Conservation (phyloP, 2,888 invertebrate genomes). For the Patella ulyssiponensis region DNA sequence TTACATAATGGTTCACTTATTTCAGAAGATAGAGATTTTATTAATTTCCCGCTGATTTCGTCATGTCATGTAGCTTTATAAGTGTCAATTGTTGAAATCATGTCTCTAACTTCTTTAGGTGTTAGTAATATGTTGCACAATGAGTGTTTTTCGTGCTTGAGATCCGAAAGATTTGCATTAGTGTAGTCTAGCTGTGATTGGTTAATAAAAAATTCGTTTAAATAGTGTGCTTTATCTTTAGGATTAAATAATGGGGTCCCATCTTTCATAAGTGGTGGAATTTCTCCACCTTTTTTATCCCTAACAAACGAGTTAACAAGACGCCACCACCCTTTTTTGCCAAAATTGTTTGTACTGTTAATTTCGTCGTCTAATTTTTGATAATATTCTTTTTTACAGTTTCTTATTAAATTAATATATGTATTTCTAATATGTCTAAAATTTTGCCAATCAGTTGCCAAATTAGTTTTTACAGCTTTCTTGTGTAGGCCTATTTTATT, state of each 20-base stretch:
- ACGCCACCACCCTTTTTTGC: background rate
- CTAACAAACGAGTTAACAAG: background rate
- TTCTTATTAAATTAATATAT: background rate
- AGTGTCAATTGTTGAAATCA: background rate
- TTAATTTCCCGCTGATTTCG: background rate
- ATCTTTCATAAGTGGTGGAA: background rate
- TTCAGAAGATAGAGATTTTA: background rate
- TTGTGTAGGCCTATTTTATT: too few relatives aligned
- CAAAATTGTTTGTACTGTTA: background rate
- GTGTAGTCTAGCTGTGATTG: conserved; percentile 1
- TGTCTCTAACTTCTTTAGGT: background rate
- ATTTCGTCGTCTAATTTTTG: background rate
- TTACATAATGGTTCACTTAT: background rate
- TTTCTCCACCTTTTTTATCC: background rate
- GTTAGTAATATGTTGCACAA: background rate
- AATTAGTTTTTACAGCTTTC: background rate
- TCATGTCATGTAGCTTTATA: background rate
- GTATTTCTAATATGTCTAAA: background rate
- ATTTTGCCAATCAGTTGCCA: background rate
- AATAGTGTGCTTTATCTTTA: background rate
- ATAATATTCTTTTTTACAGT: conserved; percentile 5
- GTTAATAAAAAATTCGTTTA: background rate
- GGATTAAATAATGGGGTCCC: background rate
- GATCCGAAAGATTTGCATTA: conserved; percentile 1
- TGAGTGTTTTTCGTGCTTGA: background rate